Evolutionary conservation across 2,888 invertebrate species (phyloP), one percentile per base, ranked within the genome.

Genomic region (Monopis laevigella): DNA sequence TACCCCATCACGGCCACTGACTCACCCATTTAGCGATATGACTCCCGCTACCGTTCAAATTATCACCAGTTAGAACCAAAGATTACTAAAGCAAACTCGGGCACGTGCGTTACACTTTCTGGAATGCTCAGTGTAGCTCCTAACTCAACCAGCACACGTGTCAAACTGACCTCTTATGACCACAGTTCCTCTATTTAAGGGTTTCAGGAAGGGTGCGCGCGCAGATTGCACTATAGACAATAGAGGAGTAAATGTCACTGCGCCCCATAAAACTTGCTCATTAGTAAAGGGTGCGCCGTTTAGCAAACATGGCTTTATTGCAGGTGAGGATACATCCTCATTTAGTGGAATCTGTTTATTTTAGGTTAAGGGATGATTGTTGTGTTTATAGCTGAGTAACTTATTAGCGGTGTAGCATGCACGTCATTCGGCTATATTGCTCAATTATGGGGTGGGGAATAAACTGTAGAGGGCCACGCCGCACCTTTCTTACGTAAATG

Each of bases 261-360:
- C 5, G 12, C 6, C 7, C 6, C 29, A 29, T 29, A n/a, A 29
- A 29, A 7, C 11, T n/a, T 11, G 5, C 29, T 29, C 29, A 11
- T 29, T 29, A 29, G 29, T 11, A 11, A 29, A n/a, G 6, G 8
- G 6, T 6, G 29, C 12, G 29, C 29, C 6, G 67, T 47, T 62
- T 59, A 67, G 64, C 65, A 60, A 58, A 67, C 66, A 71, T 59
- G 51, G 59, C 63, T 73, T 73, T 78, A 78, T 71, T 62, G 68
- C 65, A 64, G 63, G 67, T 67, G 47, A 51, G 21, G 10, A 10
- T 24, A 24, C 10, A 24, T 24, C 63, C 67, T 67, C 65, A 63
- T 65, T 73, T 70, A 55, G 57, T 50, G 58, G 66, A n/a, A 70
- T 72, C 70, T 77, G 73, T 78, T 70, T 77, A 68, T 74, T 77